Conservation (phyloP, 2,888 invertebrate species). For the Xiphydria camelus region DNA sequence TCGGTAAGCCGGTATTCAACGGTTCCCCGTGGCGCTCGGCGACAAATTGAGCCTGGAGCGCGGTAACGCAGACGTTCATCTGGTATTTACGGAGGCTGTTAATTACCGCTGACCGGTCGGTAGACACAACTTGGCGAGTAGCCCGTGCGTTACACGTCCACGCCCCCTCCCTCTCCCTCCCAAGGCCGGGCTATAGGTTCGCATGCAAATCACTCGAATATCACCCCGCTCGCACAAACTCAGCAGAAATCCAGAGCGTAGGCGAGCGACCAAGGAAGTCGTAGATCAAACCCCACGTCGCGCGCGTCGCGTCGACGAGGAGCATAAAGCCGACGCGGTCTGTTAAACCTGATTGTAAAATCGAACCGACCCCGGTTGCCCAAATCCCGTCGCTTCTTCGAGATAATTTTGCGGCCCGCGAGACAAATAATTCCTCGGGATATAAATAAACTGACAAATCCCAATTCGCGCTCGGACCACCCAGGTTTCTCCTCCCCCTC, state of each 20-base stretch:
- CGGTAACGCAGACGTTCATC: constrained; percentile 14
- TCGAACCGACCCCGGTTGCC: too few species aligned
- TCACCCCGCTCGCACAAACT: constrained; percentile 37
- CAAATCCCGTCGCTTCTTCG: too few species aligned
- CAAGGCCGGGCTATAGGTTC: constrained; percentile 19
- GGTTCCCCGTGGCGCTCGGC: not conserved
- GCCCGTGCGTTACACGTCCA: constrained; percentile 10
- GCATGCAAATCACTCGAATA: constrained; percentile 43
- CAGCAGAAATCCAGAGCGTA: constrained; percentile 35
- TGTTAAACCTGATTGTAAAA: too few species aligned
- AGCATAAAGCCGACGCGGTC: not conserved
- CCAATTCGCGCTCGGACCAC: not conserved
- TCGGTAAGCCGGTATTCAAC: not conserved
- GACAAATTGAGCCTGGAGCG: constrained; percentile 1
- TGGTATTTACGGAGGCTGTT: constrained; percentile 19
- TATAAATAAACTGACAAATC: not conserved
- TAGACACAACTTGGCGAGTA: constrained; percentile 31
- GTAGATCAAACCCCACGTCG: not conserved
- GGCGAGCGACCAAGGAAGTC: constrained; percentile 5
- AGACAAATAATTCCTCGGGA: not conserved
- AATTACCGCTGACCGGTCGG: constrained; percentile 32
- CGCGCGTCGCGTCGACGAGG: not conserved
- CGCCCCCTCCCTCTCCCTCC: constrained; percentile 10
- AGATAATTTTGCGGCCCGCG: too few species aligned
- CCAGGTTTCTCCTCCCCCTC: too few species aligned